Evolutionary conservation across 2,888 invertebrate genomes (phyloP), one percentile per base, ranked within the genome.

Genomic region (Smittia sp.): DNA sequence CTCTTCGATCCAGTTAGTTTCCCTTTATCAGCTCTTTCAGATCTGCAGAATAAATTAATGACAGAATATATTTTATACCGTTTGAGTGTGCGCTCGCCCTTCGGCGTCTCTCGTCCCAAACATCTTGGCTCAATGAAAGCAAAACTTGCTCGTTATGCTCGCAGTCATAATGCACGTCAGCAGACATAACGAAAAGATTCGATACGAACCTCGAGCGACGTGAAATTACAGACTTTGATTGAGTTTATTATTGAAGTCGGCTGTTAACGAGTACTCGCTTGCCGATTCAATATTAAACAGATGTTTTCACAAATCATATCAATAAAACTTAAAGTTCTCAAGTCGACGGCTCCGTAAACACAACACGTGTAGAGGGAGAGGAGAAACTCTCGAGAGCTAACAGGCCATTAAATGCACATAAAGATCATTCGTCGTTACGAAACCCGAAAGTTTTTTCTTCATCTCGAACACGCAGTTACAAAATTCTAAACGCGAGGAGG

Each of bases 241-340:
- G n/a, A n/a, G n/a, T n/a, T n/a, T n/a, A n/a, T n/a, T n/a, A n/a
- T n/a, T n/a, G n/a, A n/a, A n/a, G n/a, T n/a, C n/a, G n/a, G n/a
- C 25, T 63, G 27, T 25, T 63, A 32, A 32, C 3, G 32, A 32
- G 32, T 32, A 32, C 9, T 32, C 9, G 3, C 32, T 32, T 32
- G 3, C 9, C 32, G 32, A 6, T 32, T 24, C 20, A 66, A 39
- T 13, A 11, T 39, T n/a, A 66, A 46, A 41, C 68, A 68, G 68
- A 68, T 68, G 68, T 68, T 68, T 67, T 58, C 70, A 68, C 68
- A 66, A 66, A 66, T 66, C 39, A 32, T 66, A 68, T 68, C 25
- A 68, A 68, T 68, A 41, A 68, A 68, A 20, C 9, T 4, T 7
- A 1, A 46, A 46, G 15, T 46, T 15, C 46, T 46, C 46, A 6